phyloP scores from a whole-genome alignment of 2,888 invertebrate genomes.

The Spisula solida region DNA sequence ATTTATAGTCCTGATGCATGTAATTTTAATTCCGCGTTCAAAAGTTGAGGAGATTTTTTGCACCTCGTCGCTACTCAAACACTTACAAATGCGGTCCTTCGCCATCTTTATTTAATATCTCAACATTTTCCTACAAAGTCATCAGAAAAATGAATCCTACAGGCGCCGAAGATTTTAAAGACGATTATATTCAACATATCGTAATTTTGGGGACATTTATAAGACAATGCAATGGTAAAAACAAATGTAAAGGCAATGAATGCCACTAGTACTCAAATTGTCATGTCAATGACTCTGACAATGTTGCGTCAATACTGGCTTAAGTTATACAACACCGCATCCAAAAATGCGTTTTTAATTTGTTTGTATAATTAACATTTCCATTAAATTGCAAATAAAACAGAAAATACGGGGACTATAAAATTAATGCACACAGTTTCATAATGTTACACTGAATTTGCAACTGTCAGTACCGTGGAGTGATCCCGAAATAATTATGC shows the following conservation, averaged over 20 bases:
- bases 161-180: conserved; percentile 14
- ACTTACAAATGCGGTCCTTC: neutral
- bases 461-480: too few relatives aligned
- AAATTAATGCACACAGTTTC: conserved; percentile 26
- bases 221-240: conserved; percentile 7
- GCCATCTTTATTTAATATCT: neutral
- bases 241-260: conserved; percentile 20
- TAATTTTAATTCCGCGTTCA: conserved; percentile 5
- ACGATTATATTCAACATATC: neutral
- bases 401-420: conserved; percentile 18
- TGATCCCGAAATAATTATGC: too few relatives aligned
- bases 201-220: conserved; percentile 35
- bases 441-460: neutral
- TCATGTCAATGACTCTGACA: conserved; percentile 24
- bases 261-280: conserved; percentile 16
- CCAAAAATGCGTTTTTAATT: conserved; percentile 21
- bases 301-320: conserved; percentile 30
- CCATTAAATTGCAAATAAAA: conserved; percentile 40
- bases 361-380: conserved; percentile 30
- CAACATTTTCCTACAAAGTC: neutral
- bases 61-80: neutral
- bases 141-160: neutral
- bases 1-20: neutral
- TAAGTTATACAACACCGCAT: conserved; percentile 24
- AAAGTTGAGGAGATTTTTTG: conserved; percentile 21